These are phyloP conservation scores for Drosophila lutescens DNA, from an alignment of 2,888 invertebrate species.

Conservation along the genomic window DNA sequence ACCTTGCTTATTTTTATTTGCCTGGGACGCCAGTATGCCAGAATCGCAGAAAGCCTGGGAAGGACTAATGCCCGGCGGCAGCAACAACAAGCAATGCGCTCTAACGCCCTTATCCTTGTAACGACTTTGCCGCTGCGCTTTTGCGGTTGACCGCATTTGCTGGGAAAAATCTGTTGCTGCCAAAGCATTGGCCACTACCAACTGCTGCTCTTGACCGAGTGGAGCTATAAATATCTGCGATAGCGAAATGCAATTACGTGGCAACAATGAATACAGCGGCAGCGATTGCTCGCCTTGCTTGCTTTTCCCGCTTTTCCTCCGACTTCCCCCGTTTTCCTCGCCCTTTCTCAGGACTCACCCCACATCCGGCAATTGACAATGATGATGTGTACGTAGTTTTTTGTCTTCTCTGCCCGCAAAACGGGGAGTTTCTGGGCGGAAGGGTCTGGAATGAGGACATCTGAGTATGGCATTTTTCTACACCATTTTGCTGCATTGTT, in stretches of 20 bases:
- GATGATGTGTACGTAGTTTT: slow-evolving; percentile 78
- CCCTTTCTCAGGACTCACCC: slow-evolving; percentile 19
- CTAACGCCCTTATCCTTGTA: slow-evolving; percentile 77
- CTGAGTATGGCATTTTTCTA: slow-evolving; percentile 61
- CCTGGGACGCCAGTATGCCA: slow-evolving; percentile 28
- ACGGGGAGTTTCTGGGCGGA: slow-evolving; percentile 9
- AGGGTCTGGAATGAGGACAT: slow-evolving; percentile 39
- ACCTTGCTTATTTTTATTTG: slow-evolving; percentile 79
- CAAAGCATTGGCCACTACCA: slow-evolving; percentile 61
- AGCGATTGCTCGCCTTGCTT: slow-evolving; percentile 70
- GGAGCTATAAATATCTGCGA: slow-evolving; percentile 83
- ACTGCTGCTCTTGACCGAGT: slow-evolving; percentile 81
- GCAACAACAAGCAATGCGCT: slow-evolving; percentile 58
- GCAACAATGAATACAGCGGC: slow-evolving; percentile 82
- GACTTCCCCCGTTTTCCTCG: neutral
- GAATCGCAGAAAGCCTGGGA: slow-evolving; percentile 22
- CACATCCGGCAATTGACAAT: slow-evolving; percentile 78
- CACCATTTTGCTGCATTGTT: slow-evolving; percentile 67
- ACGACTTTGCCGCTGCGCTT: slow-evolving; percentile 77
- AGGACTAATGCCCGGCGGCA: slow-evolving; percentile 67
- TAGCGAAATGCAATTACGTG: slow-evolving; percentile 84
- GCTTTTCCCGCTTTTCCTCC: slow-evolving; percentile 5
- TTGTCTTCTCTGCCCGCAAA: slow-evolving; percentile 62
- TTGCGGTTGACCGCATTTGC: slow-evolving; percentile 82
- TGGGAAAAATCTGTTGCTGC: slow-evolving; percentile 80